Base-by-base conservation (phyloP, 2,797 vertebrate genomes). In the Clarias platycephalus region DNA sequence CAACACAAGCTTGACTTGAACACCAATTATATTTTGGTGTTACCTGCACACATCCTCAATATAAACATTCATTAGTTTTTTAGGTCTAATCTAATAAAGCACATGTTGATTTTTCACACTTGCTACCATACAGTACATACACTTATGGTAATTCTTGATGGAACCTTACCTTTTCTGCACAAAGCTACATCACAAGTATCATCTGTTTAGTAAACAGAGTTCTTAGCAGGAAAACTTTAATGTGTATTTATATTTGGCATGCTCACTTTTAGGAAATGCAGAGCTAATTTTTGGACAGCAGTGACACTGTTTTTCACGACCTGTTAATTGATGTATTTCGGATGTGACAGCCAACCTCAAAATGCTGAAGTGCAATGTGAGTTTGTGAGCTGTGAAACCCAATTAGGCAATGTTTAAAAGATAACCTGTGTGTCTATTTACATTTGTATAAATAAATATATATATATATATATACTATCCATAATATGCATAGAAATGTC, bases 211-310 rank as follows among this genome's bases (percentile, higher is more conserved):
- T 20, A 64, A 63, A 79, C 44, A 10, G 20, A 44, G 60, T 80
- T 64, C 77, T 44, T 10, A 66, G n/a, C 62, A 13, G 62, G 37
- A 13, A 44, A 80, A 66, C 62, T 64, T 62, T 10, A 12, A 0
- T 8, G 8, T 4, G 49, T 18, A 26, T 22, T 64, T 66, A 22
- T 66, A 66, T 53, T 64, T 53, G n/a, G 24, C 16, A 9, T 26
- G 40, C 78, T 80, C 62, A 13, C 18, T 66, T 60, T 82, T 82
- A 62, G 34, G 71, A 31, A 71, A 82, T 72, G 68, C 81, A 82
- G 81, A 70, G 68, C n/a, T 62, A 74, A 80, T 80, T 80, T 66
- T 80, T 80, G 78, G 31, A 67, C 75, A 84, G 64, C 55, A 74
- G 74, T 53, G 44, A 75, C 71, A 62, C 83, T 70, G 55, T 84